Base-by-base conservation (phyloP, 1,140 invertebrate genomes). In the Nylanderia fulva region DNA sequence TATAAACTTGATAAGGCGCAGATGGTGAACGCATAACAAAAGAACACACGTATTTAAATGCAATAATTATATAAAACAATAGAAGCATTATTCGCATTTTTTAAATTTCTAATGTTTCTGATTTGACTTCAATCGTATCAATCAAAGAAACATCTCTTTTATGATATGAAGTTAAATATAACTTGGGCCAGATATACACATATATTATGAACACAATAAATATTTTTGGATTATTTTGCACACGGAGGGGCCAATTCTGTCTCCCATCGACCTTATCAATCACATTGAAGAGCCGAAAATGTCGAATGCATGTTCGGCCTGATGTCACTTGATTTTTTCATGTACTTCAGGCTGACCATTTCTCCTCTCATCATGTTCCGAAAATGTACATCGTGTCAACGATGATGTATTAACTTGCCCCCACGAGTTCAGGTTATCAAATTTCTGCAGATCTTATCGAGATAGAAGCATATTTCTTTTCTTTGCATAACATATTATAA, bases 381-480 rank as follows among this genome's bases (percentile, higher is more conserved):
- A 84, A 85, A 85, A 63, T 58, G 64, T 27, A 64, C 54, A 36
- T 80, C 76, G 42, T 9, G 69, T 86, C 69, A 27, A 86, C 27
- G 36, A 84, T 77, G 69, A 88, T 88, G 45, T 85, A 87, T 88
- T 71, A 63, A 84, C 21, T 56, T 9, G 27, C 29, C 7, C 29
- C 7, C 66, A 39, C 48, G 33, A 64, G 33, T 63, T 54, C 48
- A 42, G 56, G 33, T 63, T 54, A 36, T 72, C 11, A 24, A 52
- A 6, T 71, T 69, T 27, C 29, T 15, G n/a, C 13, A 21, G 33
- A 8, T 27, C 15, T 56, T 0, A 36, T 48, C n/a, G 7, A 64
- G 1, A 77, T 48, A 54, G 24, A 75, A 39, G 7, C n/a, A 6
- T 2, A 11, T 6, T 52, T 52, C 18, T 29, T 48, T 21, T n/a